A percentile compares a stretch with the other conserved stretches of the same genome.
Evolutionary conservation across 2,113 vertebrate genomes (phyloP).

Genomic region (Mobula birostris): DNA sequence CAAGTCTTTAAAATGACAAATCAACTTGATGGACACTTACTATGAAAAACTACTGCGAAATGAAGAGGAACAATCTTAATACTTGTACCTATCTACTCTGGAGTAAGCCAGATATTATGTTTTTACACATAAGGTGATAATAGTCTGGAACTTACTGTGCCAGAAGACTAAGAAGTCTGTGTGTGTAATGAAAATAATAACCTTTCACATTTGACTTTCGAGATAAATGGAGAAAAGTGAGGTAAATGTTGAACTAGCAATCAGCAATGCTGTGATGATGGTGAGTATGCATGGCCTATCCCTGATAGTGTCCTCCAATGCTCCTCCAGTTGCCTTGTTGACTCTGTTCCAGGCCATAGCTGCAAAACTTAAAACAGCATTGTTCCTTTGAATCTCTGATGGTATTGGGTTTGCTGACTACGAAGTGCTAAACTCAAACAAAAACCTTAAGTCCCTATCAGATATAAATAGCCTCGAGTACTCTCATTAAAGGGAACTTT

Average conservation of each 20-base stretch:
- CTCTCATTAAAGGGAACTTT: too few relatives aligned
- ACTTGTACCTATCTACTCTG: background rate
- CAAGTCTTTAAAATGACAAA: too few relatives aligned
- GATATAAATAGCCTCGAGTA: too few relatives aligned
- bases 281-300: background rate
- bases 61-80: background rate
- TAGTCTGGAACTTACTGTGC: background rate
- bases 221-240: background rate
- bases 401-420: too few relatives aligned
- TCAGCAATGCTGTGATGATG: too few relatives aligned
- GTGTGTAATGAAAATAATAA: background rate
- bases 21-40: too few relatives aligned
- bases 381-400: background rate
- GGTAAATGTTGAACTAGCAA: background rate
- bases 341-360: background rate
- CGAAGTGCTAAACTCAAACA: too few relatives aligned
- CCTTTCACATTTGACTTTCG: background rate
- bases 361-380: background rate
- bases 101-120: background rate
- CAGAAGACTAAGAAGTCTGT: background rate
- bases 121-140: background rate
- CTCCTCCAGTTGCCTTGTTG: background rate
- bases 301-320: background rate
- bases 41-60: background rate
- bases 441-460: too few relatives aligned